phyloP scores from a whole-genome alignment of 2,113 vertebrate species.

The Philantomba maxwellii region DNA sequence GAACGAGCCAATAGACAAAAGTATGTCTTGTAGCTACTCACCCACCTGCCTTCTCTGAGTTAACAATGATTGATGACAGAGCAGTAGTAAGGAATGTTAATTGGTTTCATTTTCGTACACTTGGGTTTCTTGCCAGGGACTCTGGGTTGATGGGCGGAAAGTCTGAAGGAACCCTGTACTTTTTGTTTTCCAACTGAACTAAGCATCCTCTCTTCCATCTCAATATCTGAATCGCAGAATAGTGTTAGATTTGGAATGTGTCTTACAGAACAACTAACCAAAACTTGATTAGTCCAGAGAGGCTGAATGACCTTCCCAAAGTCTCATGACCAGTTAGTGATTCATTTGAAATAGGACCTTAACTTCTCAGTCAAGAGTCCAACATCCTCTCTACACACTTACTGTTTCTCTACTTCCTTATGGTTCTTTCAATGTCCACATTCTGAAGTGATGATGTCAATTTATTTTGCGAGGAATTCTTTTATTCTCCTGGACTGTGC shows the following conservation, averaged over 20 bases:
- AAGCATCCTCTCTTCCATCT: background rate
- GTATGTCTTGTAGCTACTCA: background rate
- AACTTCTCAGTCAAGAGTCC: background rate
- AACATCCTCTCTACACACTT: background rate
- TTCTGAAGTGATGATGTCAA: background rate
- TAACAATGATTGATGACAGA: background rate
- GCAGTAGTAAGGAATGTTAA: slow-evolving; percentile 13
- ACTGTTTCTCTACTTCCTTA: background rate
- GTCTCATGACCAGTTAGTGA: background rate
- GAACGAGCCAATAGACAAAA: background rate
- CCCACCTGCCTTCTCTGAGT: background rate
- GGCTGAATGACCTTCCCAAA: background rate
- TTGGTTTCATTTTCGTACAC: background rate
- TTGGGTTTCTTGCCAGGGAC: background rate
- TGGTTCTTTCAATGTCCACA: background rate
- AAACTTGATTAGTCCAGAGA: background rate
- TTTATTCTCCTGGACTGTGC: background rate
- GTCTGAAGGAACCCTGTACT: background rate
- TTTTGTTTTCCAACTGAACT: background rate
- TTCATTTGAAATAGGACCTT: background rate
- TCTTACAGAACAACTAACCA: background rate
- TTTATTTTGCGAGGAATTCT: background rate
- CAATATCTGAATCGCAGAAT: background rate
- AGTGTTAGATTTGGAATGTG: background rate
- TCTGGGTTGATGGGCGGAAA: background rate